phyloP scores from a whole-genome alignment of 2,888 invertebrate genomes.

The Copidosoma aretas region DNA sequence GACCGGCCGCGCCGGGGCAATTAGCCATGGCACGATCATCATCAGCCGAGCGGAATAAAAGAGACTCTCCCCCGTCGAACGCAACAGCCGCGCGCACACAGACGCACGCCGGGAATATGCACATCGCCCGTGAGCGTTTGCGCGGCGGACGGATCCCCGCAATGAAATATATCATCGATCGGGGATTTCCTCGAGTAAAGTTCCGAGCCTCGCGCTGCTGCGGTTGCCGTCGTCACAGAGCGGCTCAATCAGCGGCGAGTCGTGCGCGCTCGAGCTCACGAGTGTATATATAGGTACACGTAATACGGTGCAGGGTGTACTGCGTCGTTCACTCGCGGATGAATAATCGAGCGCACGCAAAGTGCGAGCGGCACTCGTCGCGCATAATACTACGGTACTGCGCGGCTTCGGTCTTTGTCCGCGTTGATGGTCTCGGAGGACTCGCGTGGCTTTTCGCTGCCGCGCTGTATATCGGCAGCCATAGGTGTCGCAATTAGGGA shows the following conservation, averaged over 20 bases:
- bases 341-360: constrained; percentile 1
- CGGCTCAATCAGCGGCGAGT: constrained; percentile 16
- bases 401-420: too few species aligned
- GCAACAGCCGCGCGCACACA: too few species aligned
- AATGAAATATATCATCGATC: constrained; percentile 35
- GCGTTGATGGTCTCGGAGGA: too few species aligned
- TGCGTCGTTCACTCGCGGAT: background rate
- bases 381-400: too few species aligned
- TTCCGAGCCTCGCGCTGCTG: background rate
- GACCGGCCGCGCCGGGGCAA: constrained; percentile 11
- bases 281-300: too few species aligned
- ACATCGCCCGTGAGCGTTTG: too few species aligned
- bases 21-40: constrained; percentile 9
- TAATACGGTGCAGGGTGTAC: too few species aligned
- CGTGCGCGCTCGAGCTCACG: background rate
- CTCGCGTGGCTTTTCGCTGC: too few species aligned
- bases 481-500: too few species aligned
- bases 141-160: background rate
- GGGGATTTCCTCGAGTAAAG: constrained; percentile 26
- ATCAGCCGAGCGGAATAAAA: background rate
- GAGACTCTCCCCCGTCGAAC: too few species aligned
- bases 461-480: too few species aligned
- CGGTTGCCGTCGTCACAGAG: background rate
- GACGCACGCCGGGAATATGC: background rate
- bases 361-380: too few species aligned